Conservation (phyloP, 2,888 invertebrate genomes). For the Macrophya alboannulata region DNA sequence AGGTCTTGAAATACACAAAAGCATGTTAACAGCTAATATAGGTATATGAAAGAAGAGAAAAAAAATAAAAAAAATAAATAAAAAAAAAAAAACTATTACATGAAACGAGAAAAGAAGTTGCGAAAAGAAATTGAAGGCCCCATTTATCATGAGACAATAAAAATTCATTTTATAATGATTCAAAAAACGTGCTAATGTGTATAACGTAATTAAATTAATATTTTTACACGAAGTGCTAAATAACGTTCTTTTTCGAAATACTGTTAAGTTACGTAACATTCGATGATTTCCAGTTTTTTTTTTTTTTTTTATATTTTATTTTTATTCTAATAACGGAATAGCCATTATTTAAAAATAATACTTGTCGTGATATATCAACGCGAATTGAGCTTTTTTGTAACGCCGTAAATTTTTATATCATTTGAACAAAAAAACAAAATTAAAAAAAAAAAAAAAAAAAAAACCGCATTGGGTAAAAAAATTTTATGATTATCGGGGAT, state of each 20-base stretch:
- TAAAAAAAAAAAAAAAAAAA: background rate
- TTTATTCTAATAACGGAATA: background rate
- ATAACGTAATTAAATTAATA: background rate
- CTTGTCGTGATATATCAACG: background rate
- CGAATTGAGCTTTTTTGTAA: background rate
- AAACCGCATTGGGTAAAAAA: background rate
- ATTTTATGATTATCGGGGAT: background rate
- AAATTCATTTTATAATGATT: conserved; percentile 37
- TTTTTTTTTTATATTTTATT: background rate
- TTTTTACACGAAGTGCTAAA: background rate
- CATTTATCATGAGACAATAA: conserved; percentile 20
- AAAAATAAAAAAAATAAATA: too few relatives aligned
- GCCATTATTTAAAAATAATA: background rate
- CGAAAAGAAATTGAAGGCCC: conserved; percentile 9
- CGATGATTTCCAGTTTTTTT: background rate
- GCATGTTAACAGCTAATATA: background rate
- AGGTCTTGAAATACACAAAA: background rate
- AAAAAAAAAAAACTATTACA: background rate
- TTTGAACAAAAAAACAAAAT: background rate
- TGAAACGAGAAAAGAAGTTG: conserved; percentile 9
- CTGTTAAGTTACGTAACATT: background rate
- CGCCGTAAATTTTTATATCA: background rate
- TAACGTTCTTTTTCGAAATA: background rate
- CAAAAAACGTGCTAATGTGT: conserved; percentile 48
- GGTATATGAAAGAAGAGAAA: background rate